Conservation (phyloP, 1,140 invertebrate species). For the Diprion similis region DNA sequence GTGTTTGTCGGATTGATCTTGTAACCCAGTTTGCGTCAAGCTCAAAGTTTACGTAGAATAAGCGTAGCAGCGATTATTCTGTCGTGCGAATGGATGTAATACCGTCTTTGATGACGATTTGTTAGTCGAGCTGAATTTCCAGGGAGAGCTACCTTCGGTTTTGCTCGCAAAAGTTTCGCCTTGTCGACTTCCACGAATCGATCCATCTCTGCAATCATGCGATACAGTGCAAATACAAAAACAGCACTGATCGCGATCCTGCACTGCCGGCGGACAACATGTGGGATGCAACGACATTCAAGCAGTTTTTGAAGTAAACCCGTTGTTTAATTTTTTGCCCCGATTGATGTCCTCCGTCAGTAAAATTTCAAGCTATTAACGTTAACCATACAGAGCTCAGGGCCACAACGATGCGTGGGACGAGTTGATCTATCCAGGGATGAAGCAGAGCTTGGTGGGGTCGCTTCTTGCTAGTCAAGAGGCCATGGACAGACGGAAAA, state of each 20-base stretch:
- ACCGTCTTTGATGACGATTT: conserved; percentile 10
- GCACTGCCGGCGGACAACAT: conserved; percentile 76
- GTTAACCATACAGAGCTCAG: conserved; percentile 48
- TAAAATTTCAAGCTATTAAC: conserved; percentile 13
- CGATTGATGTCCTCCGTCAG: conserved; percentile 2
- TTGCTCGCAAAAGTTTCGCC: conserved; percentile 88
- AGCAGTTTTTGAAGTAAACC: conserved; percentile 53
- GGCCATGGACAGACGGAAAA: conserved; percentile 83
- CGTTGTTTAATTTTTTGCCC: not conserved
- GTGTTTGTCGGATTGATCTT: conserved; percentile 30
- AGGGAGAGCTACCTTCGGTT: conserved; percentile 92
- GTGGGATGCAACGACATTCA: conserved; percentile 61
- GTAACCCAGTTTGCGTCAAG: conserved; percentile 34
- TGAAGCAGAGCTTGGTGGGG: conserved; percentile 87
- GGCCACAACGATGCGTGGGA: conserved; percentile 81
- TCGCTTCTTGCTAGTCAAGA: conserved; percentile 87
- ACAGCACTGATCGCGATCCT: conserved; percentile 75
- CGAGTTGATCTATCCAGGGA: conserved; percentile 85
- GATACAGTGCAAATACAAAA: conserved; percentile 91
- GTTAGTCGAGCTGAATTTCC: conserved; percentile 34
- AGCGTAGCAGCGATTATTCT: not conserved
- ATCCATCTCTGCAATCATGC: conserved; percentile 94
- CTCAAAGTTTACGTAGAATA: not conserved
- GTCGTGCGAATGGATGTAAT: conserved; percentile 9
- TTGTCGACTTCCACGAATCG: conserved; percentile 91